phyloP scores from a whole-genome alignment of 2,888 invertebrate genomes.

The Notocelia uddmanniana region DNA sequence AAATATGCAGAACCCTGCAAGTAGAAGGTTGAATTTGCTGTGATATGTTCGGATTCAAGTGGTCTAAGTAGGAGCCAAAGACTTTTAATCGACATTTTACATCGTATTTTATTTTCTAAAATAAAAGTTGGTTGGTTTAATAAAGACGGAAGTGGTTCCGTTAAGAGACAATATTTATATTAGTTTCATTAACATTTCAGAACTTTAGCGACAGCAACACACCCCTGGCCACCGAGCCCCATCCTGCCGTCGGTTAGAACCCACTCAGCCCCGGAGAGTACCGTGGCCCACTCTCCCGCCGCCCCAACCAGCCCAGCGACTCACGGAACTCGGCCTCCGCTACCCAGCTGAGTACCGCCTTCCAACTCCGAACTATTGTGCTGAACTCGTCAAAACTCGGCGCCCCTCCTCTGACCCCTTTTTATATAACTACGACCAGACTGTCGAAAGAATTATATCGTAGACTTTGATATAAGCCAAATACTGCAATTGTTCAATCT shows the following conservation, averaged over 20 bases:
- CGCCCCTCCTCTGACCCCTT: constrained; percentile 80
- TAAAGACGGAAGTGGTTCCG: too few species aligned
- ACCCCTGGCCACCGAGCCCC: constrained; percentile 93
- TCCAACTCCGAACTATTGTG: constrained; percentile 86
- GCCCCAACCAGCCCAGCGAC: constrained; percentile 79
- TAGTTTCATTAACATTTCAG: constrained; percentile 65
- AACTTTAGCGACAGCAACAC: constrained; percentile 87
- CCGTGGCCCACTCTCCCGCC: constrained; percentile 77
- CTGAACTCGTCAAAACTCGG: constrained; percentile 86
- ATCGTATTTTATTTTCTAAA: too few species aligned
- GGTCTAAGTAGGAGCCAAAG: too few species aligned
- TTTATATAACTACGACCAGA: constrained; percentile 68
- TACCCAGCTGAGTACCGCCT: constrained; percentile 86
- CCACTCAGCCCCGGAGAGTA: constrained; percentile 90
- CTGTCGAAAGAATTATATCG: constrained; percentile 75
- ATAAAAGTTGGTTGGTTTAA: too few species aligned
- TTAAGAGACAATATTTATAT: background rate
- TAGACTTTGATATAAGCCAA: constrained; percentile 48
- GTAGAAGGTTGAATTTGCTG: too few species aligned
- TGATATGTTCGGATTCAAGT: too few species aligned
- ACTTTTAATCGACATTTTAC: too few species aligned
- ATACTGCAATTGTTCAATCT: background rate
- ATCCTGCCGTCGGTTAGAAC: constrained; percentile 90
- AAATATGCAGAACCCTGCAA: too few species aligned
- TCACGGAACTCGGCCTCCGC: constrained; percentile 72